Base-by-base conservation (phyloP, 2,888 invertebrate genomes). In the Drosophila peninsularis region DNA sequence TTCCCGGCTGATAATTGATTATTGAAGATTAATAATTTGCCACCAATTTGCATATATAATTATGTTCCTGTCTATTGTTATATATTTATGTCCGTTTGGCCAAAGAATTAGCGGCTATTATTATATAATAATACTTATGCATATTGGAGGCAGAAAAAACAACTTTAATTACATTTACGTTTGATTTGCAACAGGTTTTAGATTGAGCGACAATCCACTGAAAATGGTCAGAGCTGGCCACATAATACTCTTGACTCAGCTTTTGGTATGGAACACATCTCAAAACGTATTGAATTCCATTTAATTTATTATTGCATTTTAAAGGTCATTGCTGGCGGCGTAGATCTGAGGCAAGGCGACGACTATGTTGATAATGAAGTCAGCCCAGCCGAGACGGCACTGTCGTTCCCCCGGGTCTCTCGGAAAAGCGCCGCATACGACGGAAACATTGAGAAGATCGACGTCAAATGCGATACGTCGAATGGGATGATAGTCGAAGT, bases 401-500 rank as follows among this genome's bases (percentile, higher is more conserved):
- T 76, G 21, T 47, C 79, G 34, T 72, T 78, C 41, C 71, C 75
- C 21, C 57, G 77, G 36, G 60, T 75, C 13, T 68, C 75, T 14
- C 74, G 75, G 3, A 74, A 58, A 27, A 36, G 54, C 37, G 49
- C 69, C 13, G 49, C 74, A n/a, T 50, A 50, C n/a, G 64, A 66
- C 80, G 90, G 92, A 5, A 94, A 94, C 47, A 94, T 94, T 27
- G 94, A 94, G 84, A 93, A 93, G 5, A 94, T 95, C 45, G 94
- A 95, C 79, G 95, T 95, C 0, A 94, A 94, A 89, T 95, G 95
- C 81, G 90, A 91, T 54, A 92, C 93, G 3, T 91, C 91, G 0
- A 93, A 93, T 67, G 94, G 92, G 32, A 94, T 95, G 82, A 93
- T 94, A 54, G 95, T 96, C 0, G 94, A 93, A 1, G 93, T 96